phyloP scores from a whole-genome alignment of 2,113 vertebrate genomes.

The Oenanthe melanoleuca region DNA sequence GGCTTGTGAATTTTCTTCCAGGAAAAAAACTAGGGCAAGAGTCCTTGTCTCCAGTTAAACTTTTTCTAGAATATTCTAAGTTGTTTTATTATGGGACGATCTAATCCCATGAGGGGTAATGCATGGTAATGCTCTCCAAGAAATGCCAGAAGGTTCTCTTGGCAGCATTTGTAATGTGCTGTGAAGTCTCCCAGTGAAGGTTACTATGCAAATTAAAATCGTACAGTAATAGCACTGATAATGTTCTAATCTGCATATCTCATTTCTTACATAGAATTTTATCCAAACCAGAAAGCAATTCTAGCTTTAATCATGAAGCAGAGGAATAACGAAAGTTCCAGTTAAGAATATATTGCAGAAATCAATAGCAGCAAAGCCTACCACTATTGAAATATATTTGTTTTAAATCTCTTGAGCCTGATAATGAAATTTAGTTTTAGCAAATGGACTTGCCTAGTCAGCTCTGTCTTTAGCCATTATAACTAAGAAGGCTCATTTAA shows the following conservation, averaged over 20 bases:
- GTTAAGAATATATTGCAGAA: conserved; percentile 5
- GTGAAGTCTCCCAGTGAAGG: not conserved
- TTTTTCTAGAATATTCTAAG: not conserved
- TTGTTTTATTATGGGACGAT: not conserved
- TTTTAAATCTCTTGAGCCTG: not conserved
- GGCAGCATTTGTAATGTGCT: not conserved
- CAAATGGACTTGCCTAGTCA: not conserved
- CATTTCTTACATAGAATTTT: not conserved
- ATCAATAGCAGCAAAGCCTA: not conserved
- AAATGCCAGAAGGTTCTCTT: not conserved
- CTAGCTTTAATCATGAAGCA: not conserved
- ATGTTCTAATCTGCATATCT: not conserved
- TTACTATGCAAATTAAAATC: not conserved
- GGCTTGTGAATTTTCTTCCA: not conserved
- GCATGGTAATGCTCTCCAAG: not conserved
- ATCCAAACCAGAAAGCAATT: not conserved
- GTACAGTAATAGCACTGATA: not conserved
- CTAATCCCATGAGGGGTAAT: not conserved
- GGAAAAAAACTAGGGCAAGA: not conserved
- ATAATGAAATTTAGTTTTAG: not conserved
- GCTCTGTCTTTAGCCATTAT: not conserved
- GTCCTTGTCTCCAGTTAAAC: not conserved
- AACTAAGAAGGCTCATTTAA: not conserved
- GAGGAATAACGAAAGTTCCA: not conserved
- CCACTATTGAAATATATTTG: not conserved